Evolutionary conservation across 2,113 vertebrate genomes (phyloP).

Genomic region (Dryoscopus gambensis): DNA sequence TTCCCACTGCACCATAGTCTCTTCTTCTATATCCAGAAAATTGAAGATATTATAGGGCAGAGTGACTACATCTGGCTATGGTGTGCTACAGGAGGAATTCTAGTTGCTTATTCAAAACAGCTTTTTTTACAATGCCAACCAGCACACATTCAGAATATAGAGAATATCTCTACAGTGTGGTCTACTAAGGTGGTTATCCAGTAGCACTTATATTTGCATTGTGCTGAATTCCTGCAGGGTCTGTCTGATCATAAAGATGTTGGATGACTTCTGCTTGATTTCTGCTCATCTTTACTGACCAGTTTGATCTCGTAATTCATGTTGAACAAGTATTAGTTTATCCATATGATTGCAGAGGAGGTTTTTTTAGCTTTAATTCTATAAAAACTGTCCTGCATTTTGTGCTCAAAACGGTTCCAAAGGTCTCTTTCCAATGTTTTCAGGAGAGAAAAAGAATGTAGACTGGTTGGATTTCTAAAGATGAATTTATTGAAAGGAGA

Average conservation of each 20-base stretch:
- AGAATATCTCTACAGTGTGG: neutral
- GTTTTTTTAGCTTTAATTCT: neutral
- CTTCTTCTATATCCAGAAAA: neutral
- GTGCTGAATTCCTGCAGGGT: neutral
- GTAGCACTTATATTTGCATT: neutral
- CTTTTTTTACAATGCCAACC: neutral
- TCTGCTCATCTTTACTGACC: neutral
- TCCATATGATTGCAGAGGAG: neutral
- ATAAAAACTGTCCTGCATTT: neutral
- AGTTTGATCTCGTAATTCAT: neutral
- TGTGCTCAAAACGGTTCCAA: neutral
- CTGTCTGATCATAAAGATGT: neutral
- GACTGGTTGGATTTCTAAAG: neutral
- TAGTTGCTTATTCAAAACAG: neutral
- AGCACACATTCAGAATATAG: neutral
- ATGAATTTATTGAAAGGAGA: neutral
- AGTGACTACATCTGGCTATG: neutral
- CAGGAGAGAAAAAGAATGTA: neutral
- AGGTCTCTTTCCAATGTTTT: neutral
- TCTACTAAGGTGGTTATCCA: neutral
- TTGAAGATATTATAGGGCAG: neutral
- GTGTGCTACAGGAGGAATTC: neutral
- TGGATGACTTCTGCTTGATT: neutral
- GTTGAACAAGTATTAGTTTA: neutral
- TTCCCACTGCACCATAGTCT: neutral